These are phyloP conservation scores for Lipotes vexillifer DNA, from an alignment of 2,113 vertebrate species.

Conservation along the genomic window DNA sequence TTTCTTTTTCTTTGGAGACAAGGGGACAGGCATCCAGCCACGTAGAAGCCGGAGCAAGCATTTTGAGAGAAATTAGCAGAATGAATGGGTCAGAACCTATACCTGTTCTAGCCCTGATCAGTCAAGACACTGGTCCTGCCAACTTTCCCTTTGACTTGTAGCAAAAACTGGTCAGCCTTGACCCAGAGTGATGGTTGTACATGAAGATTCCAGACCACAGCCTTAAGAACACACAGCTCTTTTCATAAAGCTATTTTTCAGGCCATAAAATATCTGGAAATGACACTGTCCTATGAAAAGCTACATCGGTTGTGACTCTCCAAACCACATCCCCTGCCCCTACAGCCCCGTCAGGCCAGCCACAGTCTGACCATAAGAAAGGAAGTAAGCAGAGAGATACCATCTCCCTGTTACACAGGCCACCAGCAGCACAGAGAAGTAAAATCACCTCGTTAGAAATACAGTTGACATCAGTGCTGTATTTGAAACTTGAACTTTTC, in stretches of 20 bases:
- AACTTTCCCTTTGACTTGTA: not conserved
- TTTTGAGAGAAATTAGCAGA: not conserved
- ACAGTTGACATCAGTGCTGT: rapidly evolving
- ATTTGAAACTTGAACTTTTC: conserved; percentile 16
- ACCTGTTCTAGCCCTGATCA: not conserved
- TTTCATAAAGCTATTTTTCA: not conserved
- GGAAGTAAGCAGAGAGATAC: not conserved
- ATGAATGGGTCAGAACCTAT: not conserved
- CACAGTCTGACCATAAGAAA: not conserved
- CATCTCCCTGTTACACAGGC: not conserved
- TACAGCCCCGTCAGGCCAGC: not conserved
- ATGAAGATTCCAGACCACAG: not conserved
- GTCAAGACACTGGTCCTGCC: not conserved
- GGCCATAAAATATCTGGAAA: not conserved
- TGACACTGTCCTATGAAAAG: not conserved
- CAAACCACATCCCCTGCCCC: not conserved
- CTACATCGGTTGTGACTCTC: not conserved
- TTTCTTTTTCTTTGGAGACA: not conserved
- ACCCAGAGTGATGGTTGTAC: not conserved
- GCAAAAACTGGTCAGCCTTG: not conserved
- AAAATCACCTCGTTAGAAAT: not conserved
- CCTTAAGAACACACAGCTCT: not conserved
- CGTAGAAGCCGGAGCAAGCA: not conserved
- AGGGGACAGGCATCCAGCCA: not conserved
- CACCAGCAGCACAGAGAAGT: not conserved